These are phyloP conservation scores for Clarias macrocephalus DNA, from an alignment of 2,113 vertebrate genomes.

Conservation along the genomic window DNA sequence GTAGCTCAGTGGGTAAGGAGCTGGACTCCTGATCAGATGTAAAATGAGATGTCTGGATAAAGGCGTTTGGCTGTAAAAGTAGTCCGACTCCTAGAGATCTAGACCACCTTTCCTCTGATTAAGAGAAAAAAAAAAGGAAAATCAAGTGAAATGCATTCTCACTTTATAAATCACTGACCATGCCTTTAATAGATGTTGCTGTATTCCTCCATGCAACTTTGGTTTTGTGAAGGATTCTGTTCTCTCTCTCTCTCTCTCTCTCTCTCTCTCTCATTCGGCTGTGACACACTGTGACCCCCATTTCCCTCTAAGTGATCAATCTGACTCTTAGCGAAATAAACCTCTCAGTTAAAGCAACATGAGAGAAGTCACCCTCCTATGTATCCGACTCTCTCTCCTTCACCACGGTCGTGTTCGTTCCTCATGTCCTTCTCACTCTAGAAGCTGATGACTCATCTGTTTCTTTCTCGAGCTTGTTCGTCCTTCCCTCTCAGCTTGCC, in stretches of 20 bases:
- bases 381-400: not conserved
- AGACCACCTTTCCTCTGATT: not conserved
- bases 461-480: not conserved
- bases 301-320: not conserved
- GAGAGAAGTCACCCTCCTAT: not conserved
- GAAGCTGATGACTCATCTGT: not conserved
- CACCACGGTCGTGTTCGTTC: not conserved
- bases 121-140: not conserved
- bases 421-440: not conserved
- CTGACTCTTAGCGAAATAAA: slow-evolving; percentile 11
- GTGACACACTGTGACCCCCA: not conserved
- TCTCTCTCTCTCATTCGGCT: not conserved
- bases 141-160: not conserved
- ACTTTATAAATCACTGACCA: not conserved
- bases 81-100: not conserved
- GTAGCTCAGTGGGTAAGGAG: too few relatives aligned
- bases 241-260: not conserved
- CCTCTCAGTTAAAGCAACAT: not conserved
- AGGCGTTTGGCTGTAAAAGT: not conserved
- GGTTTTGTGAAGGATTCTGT: not conserved
- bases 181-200: not conserved
- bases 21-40: too few relatives aligned
- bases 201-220: not conserved
- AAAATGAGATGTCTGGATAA: not conserved
- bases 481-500: not conserved